These are phyloP conservation scores for Rhabdornis inornatus DNA, from an alignment of 2,113 vertebrate genomes.

Conservation along the genomic window DNA sequence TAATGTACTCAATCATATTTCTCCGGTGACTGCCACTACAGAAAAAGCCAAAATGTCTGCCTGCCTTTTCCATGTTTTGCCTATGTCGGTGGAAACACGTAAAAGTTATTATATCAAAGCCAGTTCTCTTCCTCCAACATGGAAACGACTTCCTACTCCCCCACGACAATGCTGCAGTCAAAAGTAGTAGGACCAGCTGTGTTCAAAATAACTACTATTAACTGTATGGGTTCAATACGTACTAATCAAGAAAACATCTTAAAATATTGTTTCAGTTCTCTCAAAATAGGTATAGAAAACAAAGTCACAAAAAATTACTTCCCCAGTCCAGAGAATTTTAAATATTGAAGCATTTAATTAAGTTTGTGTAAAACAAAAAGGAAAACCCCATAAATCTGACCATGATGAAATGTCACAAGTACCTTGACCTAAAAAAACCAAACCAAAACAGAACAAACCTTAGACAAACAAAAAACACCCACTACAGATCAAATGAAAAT, in stretches of 20 bases:
- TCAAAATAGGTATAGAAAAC: not conserved
- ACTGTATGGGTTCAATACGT: not conserved
- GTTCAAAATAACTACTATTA: not conserved
- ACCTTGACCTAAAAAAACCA: not conserved
- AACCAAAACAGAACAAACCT: not conserved
- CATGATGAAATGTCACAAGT: not conserved
- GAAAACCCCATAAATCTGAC: not conserved
- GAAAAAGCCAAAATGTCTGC: not conserved
- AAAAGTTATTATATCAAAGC: not conserved
- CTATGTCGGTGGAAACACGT: fast-evolving
- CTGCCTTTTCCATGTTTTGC: not conserved
- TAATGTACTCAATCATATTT: not conserved
- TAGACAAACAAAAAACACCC: not conserved
- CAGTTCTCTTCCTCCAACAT: not conserved
- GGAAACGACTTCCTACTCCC: not conserved
- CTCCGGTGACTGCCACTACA: too few species aligned
- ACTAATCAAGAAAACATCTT: not conserved
- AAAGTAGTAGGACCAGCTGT: not conserved
- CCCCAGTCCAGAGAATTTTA: not conserved
- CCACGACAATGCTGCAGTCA: not conserved
- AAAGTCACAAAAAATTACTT: not conserved
- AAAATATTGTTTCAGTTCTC: not conserved
- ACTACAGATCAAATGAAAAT: not conserved
- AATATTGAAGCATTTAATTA: not conserved
- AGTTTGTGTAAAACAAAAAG: not conserved